Evolutionary conservation across 2,797 vertebrate genomes (phyloP), one percentile per base, ranked within the genome.

Genomic region (Euthynnus affinis): DNA sequence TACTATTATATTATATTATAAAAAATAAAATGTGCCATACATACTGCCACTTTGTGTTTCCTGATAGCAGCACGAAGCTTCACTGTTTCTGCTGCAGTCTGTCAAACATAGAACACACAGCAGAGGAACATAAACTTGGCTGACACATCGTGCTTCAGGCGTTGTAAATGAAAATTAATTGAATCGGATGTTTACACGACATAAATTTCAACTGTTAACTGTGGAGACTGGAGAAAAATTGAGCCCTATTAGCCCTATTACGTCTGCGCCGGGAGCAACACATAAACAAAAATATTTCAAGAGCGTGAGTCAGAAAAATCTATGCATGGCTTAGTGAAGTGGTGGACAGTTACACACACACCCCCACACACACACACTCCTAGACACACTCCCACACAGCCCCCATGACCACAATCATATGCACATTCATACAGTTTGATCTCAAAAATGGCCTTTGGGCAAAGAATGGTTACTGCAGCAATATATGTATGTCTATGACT

Each of bases 361-460:
- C 8, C 23, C 32, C 42, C 73, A 60, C 46, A 46, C 37, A 34
- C 49, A 62, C 23, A 63, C 70, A 61, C 44, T 52, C 29, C 51
- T 27, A 60, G 20, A 64, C 23, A 53, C 18, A 63, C 32, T 2
- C 9, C 3, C 37, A 37, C 37, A 37, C 37, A 37, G 44, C 46
- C 17, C 32, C 0, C 14, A 51, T 7, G 17, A n/a, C 3, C 40
- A 58, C 23, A 77, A 23, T 23, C 15, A 3, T 10, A 15, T 10
- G 2, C 25, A 32, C 9, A 22, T 49, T 6, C 22, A 48, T 2
- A 32, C 1, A 6, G 59, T 55, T 14, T 29, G 9, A 53, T 60
- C 5, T 51, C 3, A 51, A 22, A 9, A 40, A 58, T n/a, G 17
- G 22, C 72, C 22, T 56, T 2, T 8, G 22, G 53, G 42, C 48